Evolutionary conservation across 1,140 invertebrate species (phyloP).

Genomic region (Aphelenchoides fujianensis): DNA sequence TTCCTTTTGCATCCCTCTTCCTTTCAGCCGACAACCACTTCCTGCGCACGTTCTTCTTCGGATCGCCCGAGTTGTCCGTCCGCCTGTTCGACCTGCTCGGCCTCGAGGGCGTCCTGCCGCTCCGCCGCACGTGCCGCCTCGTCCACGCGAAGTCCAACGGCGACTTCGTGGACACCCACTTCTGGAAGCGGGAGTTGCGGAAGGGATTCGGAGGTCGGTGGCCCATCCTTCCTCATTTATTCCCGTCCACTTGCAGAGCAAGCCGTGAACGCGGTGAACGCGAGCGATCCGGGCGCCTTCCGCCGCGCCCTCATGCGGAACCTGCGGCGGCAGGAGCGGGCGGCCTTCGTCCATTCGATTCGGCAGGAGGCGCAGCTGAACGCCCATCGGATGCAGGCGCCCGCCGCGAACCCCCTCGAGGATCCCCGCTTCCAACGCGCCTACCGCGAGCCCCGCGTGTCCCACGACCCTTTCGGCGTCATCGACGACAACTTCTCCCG

Average conservation of each 20-base stretch:
- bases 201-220: not conserved
- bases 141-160: not conserved
- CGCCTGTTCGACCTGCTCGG: not conserved
- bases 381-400: not conserved
- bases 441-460: not conserved
- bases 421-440: not conserved
- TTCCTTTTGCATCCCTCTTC: not conserved
- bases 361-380: not conserved
- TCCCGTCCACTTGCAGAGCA: not conserved
- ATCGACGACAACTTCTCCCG: not conserved
- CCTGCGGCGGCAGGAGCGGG: not conserved
- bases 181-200: not conserved
- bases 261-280: not conserved
- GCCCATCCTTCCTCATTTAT: too few relatives aligned
- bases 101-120: not conserved
- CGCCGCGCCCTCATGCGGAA: not conserved
- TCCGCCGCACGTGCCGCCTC: not conserved
- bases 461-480: not conserved
- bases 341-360: not conserved
- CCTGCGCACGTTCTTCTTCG: not conserved
- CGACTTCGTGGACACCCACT: not conserved
- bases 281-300: not conserved
- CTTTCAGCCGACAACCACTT: conserved; percentile 10
- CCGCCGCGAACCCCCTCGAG: not conserved
- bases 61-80: not conserved